Evolutionary conservation across 2,113 vertebrate species (phyloP), one percentile per base, ranked within the genome.

Genomic region (Lepisosteus oculatus): DNA sequence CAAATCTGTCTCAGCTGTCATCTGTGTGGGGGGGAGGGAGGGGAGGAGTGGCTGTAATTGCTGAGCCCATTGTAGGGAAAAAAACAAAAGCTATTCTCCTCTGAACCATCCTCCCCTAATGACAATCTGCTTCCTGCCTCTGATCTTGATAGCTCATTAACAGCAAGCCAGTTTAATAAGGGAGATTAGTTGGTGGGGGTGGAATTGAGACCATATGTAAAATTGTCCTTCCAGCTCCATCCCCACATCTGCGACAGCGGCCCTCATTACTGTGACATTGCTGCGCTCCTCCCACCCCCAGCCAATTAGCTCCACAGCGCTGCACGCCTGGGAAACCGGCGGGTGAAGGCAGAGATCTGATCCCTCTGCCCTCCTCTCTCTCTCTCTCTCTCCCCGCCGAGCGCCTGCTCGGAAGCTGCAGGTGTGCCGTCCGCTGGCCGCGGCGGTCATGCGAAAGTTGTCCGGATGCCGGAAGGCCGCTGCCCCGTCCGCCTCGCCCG

Each of bases 121-220:
- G 86, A 89, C 57, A 59, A 59, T 13, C 62, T 65, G 86, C 86
- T 85, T 82, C 79, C 85, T 81, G 83, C 87, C 79, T 87, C 80
- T 87, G 90, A 91, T 90, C 89, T 85, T 85, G 85, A 84, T 93
- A 91, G 89, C 88, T 92, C 87, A 92, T 92, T 91, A 93, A 91
- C 89, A 90, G 88, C 78, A 87, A 86, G 89, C 84, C 83, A 87
- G 85, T 85, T 90, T 93, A 93, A 93, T 93, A 65, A 65, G 29
- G 29, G 90, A 92, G 87, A 83, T 87, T 91, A 81, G 83, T 84
- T 80, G 86, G 85, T 78, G 85, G 88, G 88, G 90, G 87, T 75
- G 85, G 84, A 84, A 82, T 17, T 65, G 17, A 75, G 75, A 75
- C 79, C 73, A 79, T 82, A 83, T 81, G 80, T 81, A 81, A 82